Evolutionary conservation across 2,113 vertebrate genomes (phyloP).

Genomic region (Probosciger aterrimus): DNA sequence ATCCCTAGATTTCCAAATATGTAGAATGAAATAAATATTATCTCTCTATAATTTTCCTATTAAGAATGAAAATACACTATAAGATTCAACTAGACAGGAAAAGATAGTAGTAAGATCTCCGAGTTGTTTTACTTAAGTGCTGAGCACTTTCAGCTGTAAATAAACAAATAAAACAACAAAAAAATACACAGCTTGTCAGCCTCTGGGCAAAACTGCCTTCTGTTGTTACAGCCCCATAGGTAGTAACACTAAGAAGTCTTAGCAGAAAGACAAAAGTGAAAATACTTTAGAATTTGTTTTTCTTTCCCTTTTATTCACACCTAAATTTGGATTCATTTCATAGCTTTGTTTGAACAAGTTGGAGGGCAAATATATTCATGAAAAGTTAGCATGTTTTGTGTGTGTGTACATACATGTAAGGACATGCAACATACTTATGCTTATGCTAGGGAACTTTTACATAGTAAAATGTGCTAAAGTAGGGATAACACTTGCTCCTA

Average conservation of each 20-base stretch:
- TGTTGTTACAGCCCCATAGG: background rate
- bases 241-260: background rate
- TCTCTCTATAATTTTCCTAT: slow-evolving; percentile 24
- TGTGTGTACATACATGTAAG: background rate
- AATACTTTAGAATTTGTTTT: background rate
- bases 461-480: background rate
- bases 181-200: background rate
- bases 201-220: slow-evolving; percentile 7
- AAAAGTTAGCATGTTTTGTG: background rate
- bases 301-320: background rate
- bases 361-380: background rate
- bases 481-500: background rate
- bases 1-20: background rate
- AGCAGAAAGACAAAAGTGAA: background rate
- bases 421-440: too few species aligned
- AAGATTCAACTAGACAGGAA: background rate
- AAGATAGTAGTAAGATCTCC: background rate
- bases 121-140: background rate
- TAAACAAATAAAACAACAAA: background rate
- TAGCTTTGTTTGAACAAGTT: background rate
- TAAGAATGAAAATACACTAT: slow-evolving; percentile 21
- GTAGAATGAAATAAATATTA: background rate
- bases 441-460: background rate
- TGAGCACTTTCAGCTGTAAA: background rate
- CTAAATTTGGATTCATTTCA: background rate